Evolutionary conservation across 1,140 invertebrate genomes (phyloP), one percentile per base, ranked within the genome.

Genomic region (Vanessa tameamea): DNA sequence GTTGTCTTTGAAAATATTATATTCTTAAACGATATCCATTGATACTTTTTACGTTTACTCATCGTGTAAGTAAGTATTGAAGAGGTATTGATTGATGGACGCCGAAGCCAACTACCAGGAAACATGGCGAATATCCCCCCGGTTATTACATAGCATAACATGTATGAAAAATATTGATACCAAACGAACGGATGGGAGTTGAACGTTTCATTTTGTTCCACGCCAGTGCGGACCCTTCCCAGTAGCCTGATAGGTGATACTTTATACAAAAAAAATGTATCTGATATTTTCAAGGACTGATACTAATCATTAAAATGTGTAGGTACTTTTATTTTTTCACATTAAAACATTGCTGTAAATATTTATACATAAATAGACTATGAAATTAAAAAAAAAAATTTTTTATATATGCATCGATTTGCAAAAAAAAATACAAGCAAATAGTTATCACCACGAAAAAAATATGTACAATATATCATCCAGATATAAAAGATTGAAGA

Each of bases 141-240:
- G 53, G 64, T 48, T 71, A 71, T 65, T 71, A 64, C 37, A 71
- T 50, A 64, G 53, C 51, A 43, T 65, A 61, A 53, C 51, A 26
- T 68, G 69, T 75, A 77, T 68, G 69, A 75, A 75, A 70, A 65
- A 75, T 75, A 69, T 75, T 47, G 43, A 51, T 64, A 66, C 70
- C 55, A 69, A 53, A 64, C 69, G 61, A 68, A 67, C 65, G 64
- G 69, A 70, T 69, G 70, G 72, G 69, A 72, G 79, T 80, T 77
- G 78, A 81, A 78, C 59, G 79, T 76, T 78, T 78, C 70, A 59
- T 80, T 81, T 79, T 82, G 87, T 91, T 90, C 88, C 89, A 87
- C 87, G 65, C 81, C 81, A 82, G 51, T 91, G 88, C 85, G 79
- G 88, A 91, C 88, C 89, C 89, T 86, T 76, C 74, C 77, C 78